phyloP scores from a whole-genome alignment of 2,113 vertebrate genomes.

The Grus americana region DNA sequence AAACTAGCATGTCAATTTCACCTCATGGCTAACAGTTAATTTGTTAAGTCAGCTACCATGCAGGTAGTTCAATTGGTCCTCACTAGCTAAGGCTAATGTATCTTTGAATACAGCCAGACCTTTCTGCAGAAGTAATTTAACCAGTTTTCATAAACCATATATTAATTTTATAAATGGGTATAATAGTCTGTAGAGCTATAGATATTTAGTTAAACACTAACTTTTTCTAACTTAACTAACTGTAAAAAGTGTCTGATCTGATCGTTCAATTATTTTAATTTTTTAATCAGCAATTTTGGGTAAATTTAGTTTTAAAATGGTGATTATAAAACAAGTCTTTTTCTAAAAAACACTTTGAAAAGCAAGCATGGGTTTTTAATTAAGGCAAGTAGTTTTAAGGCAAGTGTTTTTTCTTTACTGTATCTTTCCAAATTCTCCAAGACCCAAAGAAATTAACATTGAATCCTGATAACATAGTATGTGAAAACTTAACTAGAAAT shows the following conservation, averaged over 20 bases:
- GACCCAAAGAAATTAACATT: neutral
- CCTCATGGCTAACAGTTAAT: neutral
- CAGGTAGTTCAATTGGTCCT: neutral
- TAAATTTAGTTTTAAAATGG: neutral
- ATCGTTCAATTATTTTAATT: neutral
- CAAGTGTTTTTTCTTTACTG: neutral
- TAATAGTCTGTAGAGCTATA: neutral
- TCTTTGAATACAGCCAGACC: neutral
- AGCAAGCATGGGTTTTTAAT: neutral
- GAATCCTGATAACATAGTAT: neutral
- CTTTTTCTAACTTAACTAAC: neutral
- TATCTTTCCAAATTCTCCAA: neutral
- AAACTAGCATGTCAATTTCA: neutral
- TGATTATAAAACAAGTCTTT: neutral
- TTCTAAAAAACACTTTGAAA: neutral
- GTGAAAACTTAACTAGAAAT: neutral
- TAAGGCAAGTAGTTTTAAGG: neutral
- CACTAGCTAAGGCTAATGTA: neutral
- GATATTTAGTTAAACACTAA: neutral
- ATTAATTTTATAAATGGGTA: neutral
- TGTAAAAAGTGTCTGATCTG: neutral
- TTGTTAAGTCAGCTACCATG: neutral
- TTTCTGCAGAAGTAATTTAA: neutral
- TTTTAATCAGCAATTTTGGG: neutral
- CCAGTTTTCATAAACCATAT: neutral